Evolutionary conservation across 2,797 vertebrate genomes (phyloP), one percentile per base, ranked within the genome.

Genomic region (Chelmon rostratus): DNA sequence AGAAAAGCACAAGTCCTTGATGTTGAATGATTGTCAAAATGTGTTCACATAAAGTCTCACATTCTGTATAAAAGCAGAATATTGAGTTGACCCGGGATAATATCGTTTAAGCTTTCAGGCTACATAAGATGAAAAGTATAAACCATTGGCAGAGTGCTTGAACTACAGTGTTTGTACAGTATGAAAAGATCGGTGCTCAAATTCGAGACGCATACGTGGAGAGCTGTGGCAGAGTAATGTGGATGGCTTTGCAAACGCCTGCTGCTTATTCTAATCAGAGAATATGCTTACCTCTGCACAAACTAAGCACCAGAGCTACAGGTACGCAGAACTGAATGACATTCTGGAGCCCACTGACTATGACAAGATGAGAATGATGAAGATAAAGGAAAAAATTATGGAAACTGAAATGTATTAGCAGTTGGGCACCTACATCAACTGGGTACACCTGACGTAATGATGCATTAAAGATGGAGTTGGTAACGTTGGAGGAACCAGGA

Each of bases 41-140:
- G 15, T 38, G 44, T 47, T 74, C 6, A 54, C 42, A 66, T 13
- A 21, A 65, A 76, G 62, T 15, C 1, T 66, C 7, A 12, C 10
- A 54, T 57, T 82, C 11, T 50, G 16, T 62, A 16, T 53, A 52
- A 38, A 70, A 76, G 69, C 15, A 61, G 6, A 61, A 76, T n/a
- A 33, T 19, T 53, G 13, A 62, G 12, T 19, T 54, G 4, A 53
- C 42, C 10, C 56, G 21, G 35, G 1, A 74, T 35, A 31, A 25
- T 47, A 37, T 11, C 64, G 28, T 33, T 44, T 21, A 33, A 57
- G 12, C 9, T 25, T 76, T 47, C 50, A 23, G 16, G 28, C 16
- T 19, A n/a, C 3, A n/a, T 19, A 57, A 65, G 16, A 61, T 52
- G 13, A 6, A 13, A 66, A 10, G 3, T 31, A 21, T 52, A 49